These are phyloP conservation scores for Molothrus aeneus DNA, from an alignment of 2,797 vertebrate genomes.

Conservation along the genomic window DNA sequence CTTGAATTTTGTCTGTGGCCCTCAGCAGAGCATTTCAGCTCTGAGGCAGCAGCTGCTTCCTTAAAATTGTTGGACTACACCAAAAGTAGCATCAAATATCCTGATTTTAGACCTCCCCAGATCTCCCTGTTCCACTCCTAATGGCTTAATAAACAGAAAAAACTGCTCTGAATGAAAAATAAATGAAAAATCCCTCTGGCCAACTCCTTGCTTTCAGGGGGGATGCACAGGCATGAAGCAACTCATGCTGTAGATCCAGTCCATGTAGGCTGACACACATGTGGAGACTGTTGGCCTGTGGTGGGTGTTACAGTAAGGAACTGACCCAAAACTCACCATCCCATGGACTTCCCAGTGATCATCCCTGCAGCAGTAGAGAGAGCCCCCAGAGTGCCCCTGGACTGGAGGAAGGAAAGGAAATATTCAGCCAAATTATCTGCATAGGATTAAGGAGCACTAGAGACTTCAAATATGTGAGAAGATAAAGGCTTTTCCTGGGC, in stretches of 20 bases:
- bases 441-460: neutral
- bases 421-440: neutral
- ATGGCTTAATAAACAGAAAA: neutral
- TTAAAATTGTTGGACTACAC: neutral
- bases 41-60: neutral
- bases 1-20: neutral
- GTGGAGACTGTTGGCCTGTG: conserved; percentile 40
- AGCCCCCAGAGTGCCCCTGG: conserved; percentile 8
- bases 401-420: neutral
- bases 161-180: neutral
- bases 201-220: neutral
- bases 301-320: neutral
- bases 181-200: neutral
- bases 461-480: neutral
- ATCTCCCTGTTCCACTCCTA: neutral
- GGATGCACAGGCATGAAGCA: neutral
- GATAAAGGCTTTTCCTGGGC: neutral
- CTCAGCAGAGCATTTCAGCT: neutral
- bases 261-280: neutral
- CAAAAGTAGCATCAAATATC: neutral
- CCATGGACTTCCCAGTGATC: neutral
- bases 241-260: conserved; percentile 14
- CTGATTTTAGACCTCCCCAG: neutral
- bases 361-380: conserved; percentile 3
- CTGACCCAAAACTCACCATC: conserved; percentile 13